Base-by-base conservation (phyloP, 2,113 vertebrate genomes). In the Thunnus thynnus region DNA sequence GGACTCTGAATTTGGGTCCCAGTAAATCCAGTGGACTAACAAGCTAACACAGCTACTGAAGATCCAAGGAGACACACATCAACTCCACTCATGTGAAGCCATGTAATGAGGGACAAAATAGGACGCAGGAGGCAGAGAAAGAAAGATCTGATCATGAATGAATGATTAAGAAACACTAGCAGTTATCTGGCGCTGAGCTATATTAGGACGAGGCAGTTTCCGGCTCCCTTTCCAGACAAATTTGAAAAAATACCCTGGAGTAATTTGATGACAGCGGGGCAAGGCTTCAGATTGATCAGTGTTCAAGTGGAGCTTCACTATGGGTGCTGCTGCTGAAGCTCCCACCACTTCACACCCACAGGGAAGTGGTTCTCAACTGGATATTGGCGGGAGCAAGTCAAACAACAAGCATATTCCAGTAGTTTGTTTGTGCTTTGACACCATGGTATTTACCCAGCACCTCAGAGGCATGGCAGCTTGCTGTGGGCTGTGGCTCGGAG, bases 351-450 rank as follows among this genome's bases (percentile, higher is more conserved):
- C 82, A 78, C 80, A 76, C 55, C 47, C 70, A 66, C 76, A 36
- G 77, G 84, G 77, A 91, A 88, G 90, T 89, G 85, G 85, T 84
- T 89, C 78, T 84, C 73, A 44, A 46, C 78, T 82, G 83, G 79
- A 77, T 87, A 71, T 74, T 89, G 86, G 88, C 65, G 16, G 72
- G 47, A 76, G 66, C 69, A 80, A 78, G 78, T 87, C 68, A 88
- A 90, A 87, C 83, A 87, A 80, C 78, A 71, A 80, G 65, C 72
- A 73, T 81, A 80, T 91, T 89, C 88, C 86, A 80, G 48, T 56
- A 85, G 88, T 86, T 85, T 92, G 90, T 91, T 91, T 91, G 86
- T 90, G 70, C 78, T 88, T 83, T 80, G 87, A 87, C 78, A 86
- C 88, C 66, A n/a, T 75, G 67, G 76, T 92, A 88, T 91, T 93